These are phyloP conservation scores for Microtus pennsylvanicus DNA, from an alignment of 2,113 vertebrate genomes.

Conservation along the genomic window DNA sequence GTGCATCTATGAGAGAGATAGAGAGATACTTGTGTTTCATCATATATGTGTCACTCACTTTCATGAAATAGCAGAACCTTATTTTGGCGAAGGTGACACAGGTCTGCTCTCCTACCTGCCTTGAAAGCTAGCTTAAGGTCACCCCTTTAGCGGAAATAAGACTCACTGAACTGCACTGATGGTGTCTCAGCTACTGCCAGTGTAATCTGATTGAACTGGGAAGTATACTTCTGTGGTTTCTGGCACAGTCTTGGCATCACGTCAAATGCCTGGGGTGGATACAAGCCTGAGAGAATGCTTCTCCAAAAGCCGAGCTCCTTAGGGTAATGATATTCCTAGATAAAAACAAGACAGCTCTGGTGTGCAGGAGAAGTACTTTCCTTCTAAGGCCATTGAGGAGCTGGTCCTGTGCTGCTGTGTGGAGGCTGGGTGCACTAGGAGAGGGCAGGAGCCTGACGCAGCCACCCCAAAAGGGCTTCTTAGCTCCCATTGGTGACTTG, in stretches of 20 bases:
- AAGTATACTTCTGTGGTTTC: slow-evolving; percentile 15
- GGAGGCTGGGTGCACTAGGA: background rate
- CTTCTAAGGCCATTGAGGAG: background rate
- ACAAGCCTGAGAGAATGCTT: background rate
- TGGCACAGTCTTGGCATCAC: background rate
- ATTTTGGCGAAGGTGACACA: background rate
- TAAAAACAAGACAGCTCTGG: slow-evolving; percentile 10
- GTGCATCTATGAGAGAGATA: background rate
- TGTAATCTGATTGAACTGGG: background rate
- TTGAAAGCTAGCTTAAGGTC: background rate
- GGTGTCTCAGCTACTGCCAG: background rate
- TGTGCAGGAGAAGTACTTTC: background rate
- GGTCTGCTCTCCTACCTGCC: background rate
- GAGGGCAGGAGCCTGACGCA: background rate
- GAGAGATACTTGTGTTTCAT: background rate
- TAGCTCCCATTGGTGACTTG: background rate
- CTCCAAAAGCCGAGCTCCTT: background rate
- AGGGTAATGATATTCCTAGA: background rate
- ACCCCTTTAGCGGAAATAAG: background rate
- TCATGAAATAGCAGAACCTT: background rate
- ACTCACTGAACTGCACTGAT: background rate
- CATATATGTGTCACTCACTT: background rate
- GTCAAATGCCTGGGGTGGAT: background rate
- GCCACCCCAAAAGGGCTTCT: background rate
- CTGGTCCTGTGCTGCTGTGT: background rate